Evolutionary conservation across 2,888 invertebrate genomes (phyloP).

Genomic region (Agrochola lota): DNA sequence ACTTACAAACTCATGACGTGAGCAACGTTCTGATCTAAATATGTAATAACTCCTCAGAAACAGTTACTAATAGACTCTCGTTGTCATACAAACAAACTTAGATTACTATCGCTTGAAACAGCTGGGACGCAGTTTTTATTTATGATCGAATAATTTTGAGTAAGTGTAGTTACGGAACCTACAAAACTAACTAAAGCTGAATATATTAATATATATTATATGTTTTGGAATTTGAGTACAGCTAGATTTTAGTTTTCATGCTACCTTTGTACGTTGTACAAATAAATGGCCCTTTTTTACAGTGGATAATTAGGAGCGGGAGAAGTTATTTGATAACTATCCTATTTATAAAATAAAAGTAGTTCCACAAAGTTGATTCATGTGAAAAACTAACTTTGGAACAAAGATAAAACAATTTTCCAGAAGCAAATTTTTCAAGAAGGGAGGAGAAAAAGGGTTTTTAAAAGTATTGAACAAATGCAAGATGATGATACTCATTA

Average conservation of each 20-base stretch:
- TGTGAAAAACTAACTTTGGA: too few relatives aligned
- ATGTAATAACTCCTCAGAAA: too few relatives aligned
- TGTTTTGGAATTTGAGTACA: neutral
- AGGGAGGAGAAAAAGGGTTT: conserved; percentile 8
- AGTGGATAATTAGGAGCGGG: too few relatives aligned
- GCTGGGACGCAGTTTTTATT: conserved; percentile 4
- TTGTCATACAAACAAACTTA: neutral
- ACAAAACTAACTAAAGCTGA: neutral
- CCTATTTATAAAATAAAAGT: too few relatives aligned
- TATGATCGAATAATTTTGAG: neutral
- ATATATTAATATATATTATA: neutral
- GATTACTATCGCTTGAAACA: neutral
- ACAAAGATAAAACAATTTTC: too few relatives aligned
- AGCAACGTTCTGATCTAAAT: too few relatives aligned
- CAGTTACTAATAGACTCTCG: too few relatives aligned
- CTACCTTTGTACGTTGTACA: neutral
- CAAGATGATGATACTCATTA: conserved; percentile 20
- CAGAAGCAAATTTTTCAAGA: too few relatives aligned
- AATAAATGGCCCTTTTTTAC: too few relatives aligned
- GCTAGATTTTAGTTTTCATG: neutral
- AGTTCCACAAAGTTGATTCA: too few relatives aligned
- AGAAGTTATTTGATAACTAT: too few relatives aligned
- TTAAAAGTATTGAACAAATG: conserved; percentile 13
- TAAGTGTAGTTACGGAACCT: conserved; percentile 4
- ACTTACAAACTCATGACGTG: too few relatives aligned